Conservation (phyloP, 2,888 invertebrate species). For the Ferrisia virgata region DNA sequence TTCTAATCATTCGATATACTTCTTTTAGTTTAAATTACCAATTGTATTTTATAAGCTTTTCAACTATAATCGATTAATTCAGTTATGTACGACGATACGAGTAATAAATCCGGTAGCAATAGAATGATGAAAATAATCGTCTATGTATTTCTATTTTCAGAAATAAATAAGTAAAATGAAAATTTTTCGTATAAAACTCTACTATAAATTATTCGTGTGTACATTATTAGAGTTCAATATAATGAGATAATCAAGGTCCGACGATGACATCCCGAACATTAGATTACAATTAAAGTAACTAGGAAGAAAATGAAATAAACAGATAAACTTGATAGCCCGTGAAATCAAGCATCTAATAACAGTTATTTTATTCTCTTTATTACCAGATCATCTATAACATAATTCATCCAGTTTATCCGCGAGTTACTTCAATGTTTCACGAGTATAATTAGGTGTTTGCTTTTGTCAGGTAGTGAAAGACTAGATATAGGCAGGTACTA, state of each 20-base stretch:
- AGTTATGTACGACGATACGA: neutral
- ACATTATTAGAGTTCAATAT: neutral
- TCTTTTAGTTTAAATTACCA: no score
- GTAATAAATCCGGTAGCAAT: neutral
- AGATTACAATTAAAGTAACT: conserved; percentile 22
- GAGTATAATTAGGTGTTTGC: neutral
- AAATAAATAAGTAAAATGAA: neutral
- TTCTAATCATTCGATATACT: no score
- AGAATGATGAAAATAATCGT: no score
- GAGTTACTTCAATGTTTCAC: conserved; percentile 7
- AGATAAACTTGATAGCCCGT: conserved; percentile 4
- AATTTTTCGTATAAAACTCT: neutral
- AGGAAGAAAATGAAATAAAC: conserved; percentile 26
- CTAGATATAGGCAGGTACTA: neutral
- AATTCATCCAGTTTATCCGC: conserved; percentile 18
- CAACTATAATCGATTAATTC: neutral
- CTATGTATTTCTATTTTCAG: neutral
- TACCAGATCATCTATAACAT: conserved; percentile 20
- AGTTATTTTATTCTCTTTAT: conserved; percentile 11
- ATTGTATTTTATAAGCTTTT: neutral
- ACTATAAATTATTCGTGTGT: neutral
- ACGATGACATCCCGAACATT: conserved; percentile 22
- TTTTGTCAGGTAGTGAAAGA: neutral
- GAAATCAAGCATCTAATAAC: neutral
- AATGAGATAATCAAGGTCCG: conserved; percentile 5